Evolutionary conservation across 2,797 vertebrate genomes (phyloP), one percentile per base, ranked within the genome.

Genomic region (Octomys mimax): DNA sequence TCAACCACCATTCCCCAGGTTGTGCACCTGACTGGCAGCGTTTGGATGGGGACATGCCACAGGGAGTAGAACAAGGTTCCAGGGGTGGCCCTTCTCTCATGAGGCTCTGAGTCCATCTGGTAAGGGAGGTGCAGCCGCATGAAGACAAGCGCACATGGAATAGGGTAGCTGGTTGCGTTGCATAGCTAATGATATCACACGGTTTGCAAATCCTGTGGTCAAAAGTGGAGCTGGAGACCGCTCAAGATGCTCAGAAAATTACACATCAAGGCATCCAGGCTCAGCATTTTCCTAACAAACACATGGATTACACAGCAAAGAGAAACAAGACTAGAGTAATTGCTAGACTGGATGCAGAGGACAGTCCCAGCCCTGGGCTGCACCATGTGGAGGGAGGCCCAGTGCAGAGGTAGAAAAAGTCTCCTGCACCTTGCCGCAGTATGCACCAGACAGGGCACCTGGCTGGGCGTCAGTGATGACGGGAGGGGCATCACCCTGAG

Each of bases 271-370:
- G 0, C 26, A 79, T 39, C 31, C 19, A 31, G 62, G n/a, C 13
- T 33, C n/a, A 52, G 42, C 68, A 4, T 14, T 0, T 49, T 52
- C 11, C 1, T 46, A 73, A 46, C 26, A 19, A 83, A 9, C 36
- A 5, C 24, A 0, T 3, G 2, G 26, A 28, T 42, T 1, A 12
- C 11, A 33, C 5, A 36, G 21, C 18, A 18, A 71, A 21, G 59
- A n/a, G 8, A 22, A 42, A 49, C 12, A 0, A 0, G 18, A 19
- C 31, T 87, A 21, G 89, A 39, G 18, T 19, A n/a, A 19, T 18
- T 54, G 6, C 42, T 2, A 9, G n/a, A 33, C 36, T 3, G 18
- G 54, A 33, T 1, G 11, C 13, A 64, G 66, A 59, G 0, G 0
- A 13, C 71, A n/a, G 49, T 46, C 52, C 39, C 0, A 16, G 49